phyloP scores from a whole-genome alignment of 2,113 vertebrate species.

The Lampris incognitus region DNA sequence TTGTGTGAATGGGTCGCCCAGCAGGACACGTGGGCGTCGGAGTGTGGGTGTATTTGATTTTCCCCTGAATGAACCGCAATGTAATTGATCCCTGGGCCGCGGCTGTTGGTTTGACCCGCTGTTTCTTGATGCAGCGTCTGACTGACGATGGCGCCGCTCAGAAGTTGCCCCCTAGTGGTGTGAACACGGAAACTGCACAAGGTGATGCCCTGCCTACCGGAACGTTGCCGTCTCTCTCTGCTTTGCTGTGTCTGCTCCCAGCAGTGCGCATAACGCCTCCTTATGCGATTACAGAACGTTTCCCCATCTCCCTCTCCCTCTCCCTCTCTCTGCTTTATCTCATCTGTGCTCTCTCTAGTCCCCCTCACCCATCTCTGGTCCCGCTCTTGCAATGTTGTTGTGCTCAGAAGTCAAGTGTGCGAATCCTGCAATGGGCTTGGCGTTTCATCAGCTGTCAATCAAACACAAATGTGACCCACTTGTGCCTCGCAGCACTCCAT shows the following conservation, averaged over 20 bases:
- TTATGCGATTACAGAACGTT: background rate
- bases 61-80: slow-evolving; percentile 25
- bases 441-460: slow-evolving; percentile 66
- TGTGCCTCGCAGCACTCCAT: slow-evolving; percentile 37
- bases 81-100: slow-evolving; percentile 25
- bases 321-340: slow-evolving; percentile 33
- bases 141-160: slow-evolving; percentile 73
- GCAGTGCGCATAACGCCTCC: slow-evolving; percentile 11
- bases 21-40: background rate
- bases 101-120: slow-evolving; percentile 56
- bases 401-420: slow-evolving; percentile 49
- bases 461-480: slow-evolving; percentile 59
- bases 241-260: slow-evolving; percentile 22
- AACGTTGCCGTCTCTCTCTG: slow-evolving; percentile 21
- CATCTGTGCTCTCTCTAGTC: slow-evolving; percentile 13
- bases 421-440: slow-evolving; percentile 38
- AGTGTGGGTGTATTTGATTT: slow-evolving; percentile 15
- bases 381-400: background rate
- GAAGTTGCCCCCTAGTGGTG: slow-evolving; percentile 82
- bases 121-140: slow-evolving; percentile 76
- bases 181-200: slow-evolving; percentile 79
- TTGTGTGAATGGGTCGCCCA: background rate
- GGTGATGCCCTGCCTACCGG: slow-evolving; percentile 69
- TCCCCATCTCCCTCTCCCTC: slow-evolving; percentile 9
- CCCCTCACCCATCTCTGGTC: background rate